Evolutionary conservation across 2,888 invertebrate genomes (phyloP), one percentile per base, ranked within the genome.

Genomic region (Deroplatys truncata): DNA sequence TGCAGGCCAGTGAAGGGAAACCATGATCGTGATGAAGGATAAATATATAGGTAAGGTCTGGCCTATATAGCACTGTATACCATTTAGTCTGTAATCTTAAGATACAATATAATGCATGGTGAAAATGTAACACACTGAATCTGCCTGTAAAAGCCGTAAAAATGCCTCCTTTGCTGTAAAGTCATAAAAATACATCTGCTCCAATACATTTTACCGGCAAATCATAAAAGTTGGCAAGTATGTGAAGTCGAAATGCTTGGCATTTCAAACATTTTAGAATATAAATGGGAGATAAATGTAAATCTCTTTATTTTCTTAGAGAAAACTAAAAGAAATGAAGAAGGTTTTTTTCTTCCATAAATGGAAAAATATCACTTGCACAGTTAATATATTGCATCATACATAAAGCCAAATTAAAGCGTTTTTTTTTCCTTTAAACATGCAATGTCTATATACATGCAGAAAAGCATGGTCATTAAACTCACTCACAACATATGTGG

Each of bases 341-440:
- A 2, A 43, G 9, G n/a, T 8, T 85, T 85, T 43, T 85, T 20
- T 49, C 56, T 49, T 85, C 85, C 43, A 85, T 49, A 13, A 49
- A 56, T 85, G 56, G 85, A 85, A 56, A 43, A 85, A 49, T 85
- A 56, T 85, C 85, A 85, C 85, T 85, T 49, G 43, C 20, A 85
- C 28, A 49, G 49, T 85, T n/a, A 85, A 85, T 85, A 86, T 86
- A 86, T 72, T 86, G 86, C 86, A 86, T 86, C 82, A 72, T 82
- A 82, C 29, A 86, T 86, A 86, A 86, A 86, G 86, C 86, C 56
- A 72, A 29, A 85, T 49, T 49, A 56, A 85, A 85, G 85, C 56
- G 43, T 56, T n/a, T 43, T 28, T 85, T 85, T 20, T 43, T 43
- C 13, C 43, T 43, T 72, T 20, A 72, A 25, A 72, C 56, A 72